Conservation (phyloP, 2,888 invertebrate genomes). For the Synergus gifuensis region DNA sequence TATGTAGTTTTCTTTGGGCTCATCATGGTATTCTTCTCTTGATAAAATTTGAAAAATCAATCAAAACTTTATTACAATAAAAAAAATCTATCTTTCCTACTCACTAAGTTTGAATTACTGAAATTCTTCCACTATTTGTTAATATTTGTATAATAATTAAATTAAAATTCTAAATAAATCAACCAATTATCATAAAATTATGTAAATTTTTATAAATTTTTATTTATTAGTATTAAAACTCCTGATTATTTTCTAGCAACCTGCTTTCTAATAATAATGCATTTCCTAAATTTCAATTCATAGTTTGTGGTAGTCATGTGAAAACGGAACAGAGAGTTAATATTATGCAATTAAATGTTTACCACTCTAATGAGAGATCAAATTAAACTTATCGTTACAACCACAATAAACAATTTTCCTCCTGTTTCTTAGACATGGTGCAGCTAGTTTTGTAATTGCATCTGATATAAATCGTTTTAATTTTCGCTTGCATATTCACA, state of each 20-base stretch:
- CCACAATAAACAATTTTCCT: constrained; percentile 7
- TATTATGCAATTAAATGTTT: constrained; percentile 32
- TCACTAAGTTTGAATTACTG: neutral
- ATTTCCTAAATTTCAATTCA: constrained; percentile 15
- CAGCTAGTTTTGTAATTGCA: neutral
- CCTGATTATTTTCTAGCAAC: constrained; percentile 6
- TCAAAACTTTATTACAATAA: neutral
- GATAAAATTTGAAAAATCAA: neutral
- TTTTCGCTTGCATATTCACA: neutral
- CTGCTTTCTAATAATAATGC: constrained; percentile 11
- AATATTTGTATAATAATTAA: neutral
- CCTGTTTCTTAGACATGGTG: constrained; percentile 4
- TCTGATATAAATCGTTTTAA: neutral
- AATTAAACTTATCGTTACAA: constrained; percentile 28
- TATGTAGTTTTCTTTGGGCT: neutral
- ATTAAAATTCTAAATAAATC: neutral
- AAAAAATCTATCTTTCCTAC: neutral
- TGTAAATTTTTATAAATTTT: neutral
- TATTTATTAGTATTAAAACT: constrained; percentile 1
- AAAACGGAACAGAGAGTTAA: constrained; percentile 13
- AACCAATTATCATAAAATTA: neutral
- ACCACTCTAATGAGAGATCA: constrained; percentile 28
- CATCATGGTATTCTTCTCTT: neutral
- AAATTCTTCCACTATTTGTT: neutral
- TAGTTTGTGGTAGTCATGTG: constrained; percentile 12